Evolutionary conservation across 2,113 vertebrate species (phyloP).

Genomic region (Entosphenus tridentatus): DNA sequence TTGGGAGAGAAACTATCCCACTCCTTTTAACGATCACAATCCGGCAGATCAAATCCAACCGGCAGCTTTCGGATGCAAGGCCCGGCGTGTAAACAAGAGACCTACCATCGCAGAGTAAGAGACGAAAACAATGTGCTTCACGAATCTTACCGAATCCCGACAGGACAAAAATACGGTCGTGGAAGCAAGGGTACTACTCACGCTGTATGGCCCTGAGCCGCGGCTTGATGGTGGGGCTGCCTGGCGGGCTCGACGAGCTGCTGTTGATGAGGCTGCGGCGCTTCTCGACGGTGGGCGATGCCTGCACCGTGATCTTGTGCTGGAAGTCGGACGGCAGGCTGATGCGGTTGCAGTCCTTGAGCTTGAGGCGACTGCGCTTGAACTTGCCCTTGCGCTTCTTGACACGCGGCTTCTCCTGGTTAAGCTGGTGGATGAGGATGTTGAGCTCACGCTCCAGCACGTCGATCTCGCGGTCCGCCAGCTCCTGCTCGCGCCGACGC

Average conservation of each 20-base stretch:
- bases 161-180: no score
- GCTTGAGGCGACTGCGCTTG: constrained; percentile 57
- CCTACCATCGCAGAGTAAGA: no score
- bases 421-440: constrained; percentile 91
- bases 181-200: constrained; percentile 20
- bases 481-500: constrained; percentile 59
- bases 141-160: no score
- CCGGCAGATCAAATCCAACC: no score
- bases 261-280: constrained; percentile 58
- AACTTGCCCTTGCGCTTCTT: constrained; percentile 87
- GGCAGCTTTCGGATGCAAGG: no score
- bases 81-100: no score
- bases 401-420: constrained; percentile 77
- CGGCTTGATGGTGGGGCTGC: constrained; percentile 61
- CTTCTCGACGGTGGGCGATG: constrained; percentile 73
- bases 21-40: no score
- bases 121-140: no score
- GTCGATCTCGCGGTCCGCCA: constrained; percentile 78
- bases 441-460: constrained; percentile 83
- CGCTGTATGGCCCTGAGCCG: constrained; percentile 83
- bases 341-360: constrained; percentile 79
- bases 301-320: constrained; percentile 96
- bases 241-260: constrained; percentile 51
- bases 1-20: no score
- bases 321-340: constrained; percentile 93